A percentile compares a stretch with the other conserved stretches of the same genome.
These are phyloP conservation scores for Abramis brama DNA, from an alignment of 2,113 vertebrate species.

Conservation along the genomic window DNA sequence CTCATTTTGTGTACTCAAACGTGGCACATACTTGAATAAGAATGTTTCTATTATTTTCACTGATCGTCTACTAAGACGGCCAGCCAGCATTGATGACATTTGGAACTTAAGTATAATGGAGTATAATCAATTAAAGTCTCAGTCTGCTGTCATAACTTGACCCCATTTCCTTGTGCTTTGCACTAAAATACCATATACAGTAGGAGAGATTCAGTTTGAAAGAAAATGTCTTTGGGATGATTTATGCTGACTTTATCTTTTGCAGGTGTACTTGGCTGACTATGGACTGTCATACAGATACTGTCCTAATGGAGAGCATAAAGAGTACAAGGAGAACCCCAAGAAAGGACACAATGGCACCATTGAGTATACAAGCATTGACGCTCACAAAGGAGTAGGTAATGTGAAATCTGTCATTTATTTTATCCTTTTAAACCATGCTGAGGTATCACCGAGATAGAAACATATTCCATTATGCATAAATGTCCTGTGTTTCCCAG, in stretches of 20 bases:
- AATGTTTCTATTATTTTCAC: not conserved
- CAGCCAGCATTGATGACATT: conserved; percentile 13
- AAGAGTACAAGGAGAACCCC: conserved; percentile 92
- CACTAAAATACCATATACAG: not conserved
- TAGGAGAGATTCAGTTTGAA: not conserved
- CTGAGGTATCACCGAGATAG: not conserved
- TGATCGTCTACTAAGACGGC: not conserved
- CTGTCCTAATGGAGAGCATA: conserved; percentile 91
- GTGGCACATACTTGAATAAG: not conserved
- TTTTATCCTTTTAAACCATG: conserved; percentile 30
- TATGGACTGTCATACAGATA: conserved; percentile 96
- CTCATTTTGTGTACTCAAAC: not conserved
- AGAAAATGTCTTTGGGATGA: conserved; percentile 1
- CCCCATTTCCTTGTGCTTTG: not conserved
- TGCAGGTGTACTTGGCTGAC: conserved; percentile 97
- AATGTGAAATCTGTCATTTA: conserved; percentile 57
- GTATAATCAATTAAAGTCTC: conserved; percentile 9
- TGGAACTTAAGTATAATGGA: not conserved
- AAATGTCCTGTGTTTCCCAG: not conserved
- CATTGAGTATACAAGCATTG: conserved; percentile 95
- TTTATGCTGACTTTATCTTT: conserved; percentile 57
- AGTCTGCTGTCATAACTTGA: conserved; percentile 15
- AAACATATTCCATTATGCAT: not conserved
- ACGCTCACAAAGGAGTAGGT: conserved; percentile 96
- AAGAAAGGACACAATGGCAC: conserved; percentile 96